Conservation (phyloP, 2,113 vertebrate species). For the Nycticorax nycticorax region DNA sequence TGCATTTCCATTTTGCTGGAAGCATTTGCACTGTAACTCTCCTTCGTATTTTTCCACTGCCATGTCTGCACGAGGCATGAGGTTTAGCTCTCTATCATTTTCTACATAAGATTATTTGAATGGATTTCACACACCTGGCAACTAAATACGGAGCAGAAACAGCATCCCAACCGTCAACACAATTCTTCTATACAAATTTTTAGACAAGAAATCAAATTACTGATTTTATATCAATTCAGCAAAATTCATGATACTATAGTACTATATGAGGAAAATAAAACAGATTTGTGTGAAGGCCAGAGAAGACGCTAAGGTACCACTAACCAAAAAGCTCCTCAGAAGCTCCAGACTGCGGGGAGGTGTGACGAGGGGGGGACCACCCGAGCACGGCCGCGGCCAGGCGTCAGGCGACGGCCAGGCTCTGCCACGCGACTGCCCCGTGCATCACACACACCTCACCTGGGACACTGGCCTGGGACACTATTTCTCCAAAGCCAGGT, state of each 20-base stretch:
- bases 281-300: not conserved
- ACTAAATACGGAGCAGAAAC: constrained; percentile 45
- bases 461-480: not conserved
- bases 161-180: not conserved
- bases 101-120: constrained; percentile 11
- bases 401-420: not conserved
- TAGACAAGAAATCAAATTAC: not conserved
- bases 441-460: not conserved
- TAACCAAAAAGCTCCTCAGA: not conserved
- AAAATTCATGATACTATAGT: not conserved
- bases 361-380: not conserved
- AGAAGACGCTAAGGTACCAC: not conserved
- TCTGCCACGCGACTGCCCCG: fast-evolving
- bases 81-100: not conserved
- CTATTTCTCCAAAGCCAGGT: not conserved
- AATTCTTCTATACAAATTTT: not conserved
- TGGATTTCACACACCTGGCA: constrained; percentile 2
- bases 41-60: constrained; percentile 44
- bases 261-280: not conserved
- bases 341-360: not conserved
- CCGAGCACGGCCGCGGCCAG: not conserved
- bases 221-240: not conserved
- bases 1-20: constrained; percentile 52
- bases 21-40: constrained; percentile 28
- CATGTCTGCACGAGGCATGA: not conserved